Evolutionary conservation across 2,113 vertebrate genomes (phyloP).

Genomic region (Proterorhinus semilunaris): DNA sequence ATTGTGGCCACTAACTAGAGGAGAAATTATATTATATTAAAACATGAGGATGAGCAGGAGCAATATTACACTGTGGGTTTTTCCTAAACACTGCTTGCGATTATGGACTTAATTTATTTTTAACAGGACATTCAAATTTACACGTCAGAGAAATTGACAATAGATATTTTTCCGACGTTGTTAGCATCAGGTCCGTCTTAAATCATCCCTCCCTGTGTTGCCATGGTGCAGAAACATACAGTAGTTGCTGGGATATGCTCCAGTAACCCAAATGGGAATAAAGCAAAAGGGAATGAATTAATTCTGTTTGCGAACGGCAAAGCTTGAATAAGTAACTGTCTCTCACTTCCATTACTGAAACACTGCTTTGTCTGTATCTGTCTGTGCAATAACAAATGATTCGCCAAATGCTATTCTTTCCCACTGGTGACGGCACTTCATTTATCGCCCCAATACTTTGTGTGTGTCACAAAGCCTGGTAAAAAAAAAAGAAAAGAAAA

Average conservation of each 20-base stretch:
- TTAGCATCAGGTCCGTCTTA: no score
- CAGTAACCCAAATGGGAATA: not conserved
- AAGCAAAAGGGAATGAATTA: constrained; percentile 1
- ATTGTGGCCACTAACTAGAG: no score
- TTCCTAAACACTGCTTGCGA: no score
- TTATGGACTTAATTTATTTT: no score
- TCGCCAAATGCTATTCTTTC: constrained; percentile 15
- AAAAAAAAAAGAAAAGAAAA: not conserved
- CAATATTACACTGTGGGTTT: no score
- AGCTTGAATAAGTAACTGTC: constrained; percentile 3
- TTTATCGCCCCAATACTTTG: constrained; percentile 8
- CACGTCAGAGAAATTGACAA: no score
- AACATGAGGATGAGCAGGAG: no score
- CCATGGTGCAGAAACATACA: not conserved
- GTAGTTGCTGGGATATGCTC: constrained; percentile 17
- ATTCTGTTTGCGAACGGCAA: constrained; percentile 1
- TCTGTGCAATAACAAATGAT: constrained; percentile 16
- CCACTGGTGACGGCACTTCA: not conserved
- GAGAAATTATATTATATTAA: no score
- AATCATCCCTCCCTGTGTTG: not conserved
- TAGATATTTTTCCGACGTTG: no score
- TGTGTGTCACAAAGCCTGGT: constrained; percentile 26
- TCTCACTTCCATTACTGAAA: constrained; percentile 5
- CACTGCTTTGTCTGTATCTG: constrained; percentile 17
- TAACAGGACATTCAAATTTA: no score